Base-by-base conservation (phyloP, 2,797 vertebrate species). In the Pygocentrus nattereri region DNA sequence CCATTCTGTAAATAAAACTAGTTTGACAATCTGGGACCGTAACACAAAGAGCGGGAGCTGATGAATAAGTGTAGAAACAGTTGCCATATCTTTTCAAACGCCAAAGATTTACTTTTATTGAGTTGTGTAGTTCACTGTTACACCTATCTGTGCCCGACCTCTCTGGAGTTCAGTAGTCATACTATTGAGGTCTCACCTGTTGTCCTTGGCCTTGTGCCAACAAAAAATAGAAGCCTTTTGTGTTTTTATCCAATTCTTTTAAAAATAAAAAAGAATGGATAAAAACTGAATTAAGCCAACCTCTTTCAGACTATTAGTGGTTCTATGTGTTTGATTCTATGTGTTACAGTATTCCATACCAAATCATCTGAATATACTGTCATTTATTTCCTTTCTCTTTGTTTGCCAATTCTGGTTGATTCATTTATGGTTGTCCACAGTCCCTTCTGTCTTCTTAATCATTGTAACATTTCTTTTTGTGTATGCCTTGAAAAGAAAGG, bases 91-190 rank as follows among this genome's bases (percentile, higher is more conserved):
- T 76, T 93, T 94, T 93, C 89, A 90, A 91, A 95, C 93, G 91
- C 95, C 95, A 95, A 95, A 95, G 95, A 95, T 87, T 95, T 94
- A 81, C 87, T 92, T 95, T 91, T 71, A 81, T 80, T 92, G 85
- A 88, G 88, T 92, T 88, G 82, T 49, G 88, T 75, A 50, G 84
- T 85, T 56, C 62, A 80, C 80, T 65, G n/a, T 62, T 27, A 72
- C 79, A 25, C 69, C 74, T 61, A 74, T 47, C 41, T 67, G 49
- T 85, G 82, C 86, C 80, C 74, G 52, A 68, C 69, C 78, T 77
- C 61, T 73, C 50, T 71, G 76, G 70, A 67, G 56, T 79, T 61
- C 50, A n/a, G 41, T 61, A 21, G 69, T 74, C 23, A 68, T 69
- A 47, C 74, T 69, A 70, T 58, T 86, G 77, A 78, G 58, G 70